Evolutionary conservation across 1,140 invertebrate genomes (phyloP).

Genomic region (Drosophila auraria): DNA sequence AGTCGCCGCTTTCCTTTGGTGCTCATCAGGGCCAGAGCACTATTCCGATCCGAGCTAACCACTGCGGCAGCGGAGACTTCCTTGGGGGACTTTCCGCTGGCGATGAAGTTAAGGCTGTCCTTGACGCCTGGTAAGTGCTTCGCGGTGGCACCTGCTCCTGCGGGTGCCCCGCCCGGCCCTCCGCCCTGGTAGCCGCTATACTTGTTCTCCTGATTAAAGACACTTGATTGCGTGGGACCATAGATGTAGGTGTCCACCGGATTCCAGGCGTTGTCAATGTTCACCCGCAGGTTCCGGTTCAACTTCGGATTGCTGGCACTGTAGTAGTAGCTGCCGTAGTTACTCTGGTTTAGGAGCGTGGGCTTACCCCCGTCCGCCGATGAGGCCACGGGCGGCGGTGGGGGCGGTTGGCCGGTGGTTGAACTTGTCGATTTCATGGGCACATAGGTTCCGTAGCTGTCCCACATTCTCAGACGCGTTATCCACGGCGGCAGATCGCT

Average conservation of each 20-base stretch:
- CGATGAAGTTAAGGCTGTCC: constrained; percentile 78
- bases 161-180: constrained; percentile 29
- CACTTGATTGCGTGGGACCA: constrained; percentile 82
- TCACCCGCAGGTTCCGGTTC: constrained; percentile 79
- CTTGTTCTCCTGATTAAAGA: constrained; percentile 84
- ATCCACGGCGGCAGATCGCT: constrained; percentile 86
- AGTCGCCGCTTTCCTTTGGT: constrained; percentile 79
- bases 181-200: constrained; percentile 80
- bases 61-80: constrained; percentile 62
- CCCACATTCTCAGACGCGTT: constrained; percentile 87
- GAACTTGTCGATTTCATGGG: constrained; percentile 79
- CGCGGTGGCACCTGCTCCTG: constrained; percentile 16
- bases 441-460: constrained; percentile 85
- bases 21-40: constrained; percentile 71
- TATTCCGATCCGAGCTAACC: constrained; percentile 59
- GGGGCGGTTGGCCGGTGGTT: constrained; percentile 79
- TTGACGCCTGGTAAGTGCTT: constrained; percentile 70
- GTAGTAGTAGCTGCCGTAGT: constrained; percentile 81
- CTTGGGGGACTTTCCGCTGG: constrained; percentile 49
- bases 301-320: constrained; percentile 83
- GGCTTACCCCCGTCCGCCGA: constrained; percentile 75
- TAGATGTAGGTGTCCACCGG: constrained; percentile 85
- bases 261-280: constrained; percentile 85
- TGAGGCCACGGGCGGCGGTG: constrained; percentile 75
- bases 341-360: constrained; percentile 70